Evolutionary conservation across 2,888 invertebrate species (phyloP), one percentile per base, ranked within the genome.

Genomic region (Hydroisotoma schaefferi): DNA sequence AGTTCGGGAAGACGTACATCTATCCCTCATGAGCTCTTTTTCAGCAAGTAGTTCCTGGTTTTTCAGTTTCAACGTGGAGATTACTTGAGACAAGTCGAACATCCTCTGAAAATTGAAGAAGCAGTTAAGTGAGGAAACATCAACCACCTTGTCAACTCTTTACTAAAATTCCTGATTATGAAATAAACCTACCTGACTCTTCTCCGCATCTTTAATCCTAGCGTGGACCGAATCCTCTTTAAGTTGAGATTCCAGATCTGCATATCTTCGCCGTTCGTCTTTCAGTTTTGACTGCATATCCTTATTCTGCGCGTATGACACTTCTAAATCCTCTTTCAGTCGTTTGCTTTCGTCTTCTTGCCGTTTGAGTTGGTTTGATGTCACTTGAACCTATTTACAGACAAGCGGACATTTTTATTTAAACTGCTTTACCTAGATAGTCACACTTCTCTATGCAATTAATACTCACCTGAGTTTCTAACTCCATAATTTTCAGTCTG

Each of bases 11-110:
- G 71, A 70, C 22, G 60, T 59, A 37, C 67, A 69, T 12, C 72
- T 63, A 77, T 88, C 90, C 72, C 87, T 88, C 64, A 91, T 83
- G 55, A 95, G 81, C 78, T 94, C 93, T 2, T 93, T 93, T 77
- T 93, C 93, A 0, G 94, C 90, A 26, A 91, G 83, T 83, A 95
- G 88, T 78, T 95, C 94, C 77, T 94, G 93, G 76, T 92, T 94
- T 94, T 95, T 72, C 23, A 72, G 62, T 52, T 69, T 69, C 10
- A 73, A 59, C 23, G 66, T 61, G 26, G 67, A 68, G 57, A 69
- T 68, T 63, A 68, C 46, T 65, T 69, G 67, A 23, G 67, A 68
- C 63, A 70, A 59, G 48, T 67, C 69, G 60, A 73, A 72, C 69
- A 71, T 69, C 59, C 71, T 61, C 67, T 70, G 63, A 28, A 61